Conservation (phyloP, 2,797 vertebrate species). For the Malurus leucopterus region DNA sequence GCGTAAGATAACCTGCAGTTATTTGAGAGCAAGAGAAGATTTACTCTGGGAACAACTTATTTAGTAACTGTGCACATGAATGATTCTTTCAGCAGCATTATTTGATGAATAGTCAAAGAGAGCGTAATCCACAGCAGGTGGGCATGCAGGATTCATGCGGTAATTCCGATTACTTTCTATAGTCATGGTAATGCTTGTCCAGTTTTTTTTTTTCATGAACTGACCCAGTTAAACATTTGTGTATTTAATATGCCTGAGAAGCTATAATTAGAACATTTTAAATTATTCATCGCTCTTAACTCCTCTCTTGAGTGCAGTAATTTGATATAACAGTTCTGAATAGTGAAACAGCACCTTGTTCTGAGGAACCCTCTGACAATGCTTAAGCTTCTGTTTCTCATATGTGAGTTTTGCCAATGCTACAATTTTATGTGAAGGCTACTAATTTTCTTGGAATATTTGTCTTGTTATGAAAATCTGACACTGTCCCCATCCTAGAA, state of each 20-base stretch:
- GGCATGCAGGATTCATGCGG: not conserved
- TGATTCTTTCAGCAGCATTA: not conserved
- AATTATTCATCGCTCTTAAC: conserved; percentile 55
- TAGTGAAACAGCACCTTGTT: not conserved
- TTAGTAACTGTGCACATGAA: not conserved
- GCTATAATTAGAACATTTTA: conserved; percentile 22
- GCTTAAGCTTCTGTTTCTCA: not conserved
- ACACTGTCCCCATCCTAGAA: not conserved
- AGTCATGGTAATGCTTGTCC: not conserved
- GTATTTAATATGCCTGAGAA: not conserved
- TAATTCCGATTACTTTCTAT: not conserved
- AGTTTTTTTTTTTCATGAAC: not conserved
- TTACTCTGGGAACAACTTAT: not conserved
- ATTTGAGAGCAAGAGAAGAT: not conserved
- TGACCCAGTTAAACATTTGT: not conserved
- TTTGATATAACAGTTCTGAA: not conserved
- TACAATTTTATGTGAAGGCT: not conserved
- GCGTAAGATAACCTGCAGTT: not conserved
- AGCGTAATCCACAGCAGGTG: not conserved
- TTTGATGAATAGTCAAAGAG: not conserved
- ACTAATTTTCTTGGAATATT: not conserved
- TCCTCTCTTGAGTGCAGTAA: not conserved
- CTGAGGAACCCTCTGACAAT: not conserved
- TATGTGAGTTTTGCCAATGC: not conserved
- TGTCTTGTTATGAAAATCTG: not conserved